Evolutionary conservation across 2,888 invertebrate species (phyloP), one percentile per base, ranked within the genome.

Genomic region (Byasa hedistus): DNA sequence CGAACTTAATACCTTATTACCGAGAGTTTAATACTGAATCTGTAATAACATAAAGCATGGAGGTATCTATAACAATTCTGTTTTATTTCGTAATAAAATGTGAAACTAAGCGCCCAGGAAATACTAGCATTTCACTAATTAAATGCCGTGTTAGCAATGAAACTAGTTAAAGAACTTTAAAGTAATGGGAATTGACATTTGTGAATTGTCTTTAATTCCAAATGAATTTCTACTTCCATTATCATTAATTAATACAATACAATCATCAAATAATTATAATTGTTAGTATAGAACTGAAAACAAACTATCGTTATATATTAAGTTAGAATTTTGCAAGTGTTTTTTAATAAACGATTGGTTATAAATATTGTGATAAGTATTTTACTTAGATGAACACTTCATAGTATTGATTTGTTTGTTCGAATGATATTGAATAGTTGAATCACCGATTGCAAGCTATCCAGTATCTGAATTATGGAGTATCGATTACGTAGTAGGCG

Each of bases 401-500:
- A 48, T n/a, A 48, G 19, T 48, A 48, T n/a, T 48, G 48, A 48
- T n/a, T n/a, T 48, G n/a, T 54, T n/a, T 12, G n/a, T 54, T 22
- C 36, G 57, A 57, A 57, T 57, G 51, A 57, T 57, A 52, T 36
- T 22, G 64, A 54, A 59, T 22, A 59, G 44, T 22, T 64, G 39
- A 66, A 48, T 55, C 32, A 60, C 55, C 23, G 32, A 63, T 61
- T 15, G 52, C 44, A 61, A 61, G 39, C 52, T 24, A 61, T 59
- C 62, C n/a, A 21, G 57, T 48, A 48, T 58, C 52, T 54, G 32
- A 62, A 55, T 66, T 63, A 63, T 63, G 19, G 23, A 59, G 58
- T 51, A 57, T 48, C 59, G 48, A 63, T 62, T 63, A 58, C 58
- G 39, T 59, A 55, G 66, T 66, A 63, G 66, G 63, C 63, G 59